Conservation (phyloP, 2,113 vertebrate genomes). For the Motacilla tschutschensis region DNA sequence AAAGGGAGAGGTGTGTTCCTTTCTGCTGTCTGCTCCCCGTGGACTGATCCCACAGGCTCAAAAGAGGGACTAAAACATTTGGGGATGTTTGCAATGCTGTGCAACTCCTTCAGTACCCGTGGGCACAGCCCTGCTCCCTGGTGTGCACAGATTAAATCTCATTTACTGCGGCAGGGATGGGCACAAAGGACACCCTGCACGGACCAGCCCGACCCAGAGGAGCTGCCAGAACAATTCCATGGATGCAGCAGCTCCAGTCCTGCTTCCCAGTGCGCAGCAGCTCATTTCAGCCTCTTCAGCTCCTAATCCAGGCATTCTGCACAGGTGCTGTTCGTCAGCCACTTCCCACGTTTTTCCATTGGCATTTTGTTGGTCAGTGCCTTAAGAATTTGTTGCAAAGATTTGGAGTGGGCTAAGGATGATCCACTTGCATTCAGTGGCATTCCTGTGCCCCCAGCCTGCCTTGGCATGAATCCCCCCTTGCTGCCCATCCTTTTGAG, state of each 20-base stretch:
- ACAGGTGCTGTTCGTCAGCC: rapidly evolving
- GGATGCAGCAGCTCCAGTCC: not conserved
- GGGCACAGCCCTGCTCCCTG: not conserved
- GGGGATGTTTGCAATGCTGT: not conserved
- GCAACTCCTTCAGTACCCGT: not conserved
- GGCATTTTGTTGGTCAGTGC: not conserved
- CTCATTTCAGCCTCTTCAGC: not conserved
- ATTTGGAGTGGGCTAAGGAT: not conserved
- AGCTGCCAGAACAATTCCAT: not conserved
- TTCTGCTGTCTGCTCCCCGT: not conserved
- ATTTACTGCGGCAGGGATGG: not conserved
- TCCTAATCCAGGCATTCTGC: not conserved
- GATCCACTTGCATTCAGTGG: not conserved
- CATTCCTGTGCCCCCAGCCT: not conserved
- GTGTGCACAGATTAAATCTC: not conserved
- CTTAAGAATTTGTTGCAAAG: not conserved
- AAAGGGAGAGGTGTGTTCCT: not conserved
- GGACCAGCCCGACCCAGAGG: not conserved
- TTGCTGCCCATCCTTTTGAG: not conserved
- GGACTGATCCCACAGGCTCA: not conserved
- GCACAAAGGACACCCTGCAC: not conserved
- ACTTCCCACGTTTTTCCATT: not conserved
- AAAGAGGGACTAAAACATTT: not conserved
- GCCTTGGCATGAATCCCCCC: not conserved
- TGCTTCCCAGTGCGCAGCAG: not conserved